Base-by-base conservation (phyloP, 1,140 invertebrate species). In the Cotesia glomerata region DNA sequence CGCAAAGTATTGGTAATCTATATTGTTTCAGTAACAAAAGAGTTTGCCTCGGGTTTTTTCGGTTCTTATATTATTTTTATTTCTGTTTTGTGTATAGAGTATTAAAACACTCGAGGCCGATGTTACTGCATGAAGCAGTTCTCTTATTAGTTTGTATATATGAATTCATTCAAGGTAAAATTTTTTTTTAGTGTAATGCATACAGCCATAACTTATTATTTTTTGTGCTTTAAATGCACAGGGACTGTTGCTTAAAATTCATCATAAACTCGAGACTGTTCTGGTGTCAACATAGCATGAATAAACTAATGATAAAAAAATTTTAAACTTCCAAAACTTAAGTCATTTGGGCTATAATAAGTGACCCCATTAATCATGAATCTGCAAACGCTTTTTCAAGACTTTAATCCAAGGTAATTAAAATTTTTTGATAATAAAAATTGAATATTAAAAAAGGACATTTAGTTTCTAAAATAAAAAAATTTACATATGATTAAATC, bases 381-480 rank as follows among this genome's bases (percentile, higher is more conserved):
- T 91, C 90, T 96, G 78, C 94, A 95, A 88, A 93, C 93, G 79
- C 85, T 96, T 77, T 96, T 96, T 88, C 93, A 95, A 88, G 95
- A 96, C 87, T 97, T 96, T 84, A 96, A 97, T 91, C 94, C 95
- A 73, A 96, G 95, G 95, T 96, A 89, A 84, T 7, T 51, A 26
- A 35, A 59, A 72, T 45, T 45, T 45, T 45, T 9, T 45, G 11
- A 45, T 45, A 0, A 45, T 45, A 45, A 45, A 9, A 45, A 39
- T 39, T 26, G 1, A 26, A 26, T 26, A 26, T 26, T 26, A 26
- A 26, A 26, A 26, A 26, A 2, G 3, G 26, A 26, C 26, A 26
- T 26, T 26, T 26, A 2, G 3, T 26, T 26, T 26, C 26, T 26
- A 26, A 26, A 26, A 26, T 26, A 3, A 26, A 26, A 26, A 26